Percentiles rank a stretch among this genome's conserved stretches.
phyloP scores from a whole-genome alignment of 2,888 invertebrate genomes.

The Conus canariensis region DNA sequence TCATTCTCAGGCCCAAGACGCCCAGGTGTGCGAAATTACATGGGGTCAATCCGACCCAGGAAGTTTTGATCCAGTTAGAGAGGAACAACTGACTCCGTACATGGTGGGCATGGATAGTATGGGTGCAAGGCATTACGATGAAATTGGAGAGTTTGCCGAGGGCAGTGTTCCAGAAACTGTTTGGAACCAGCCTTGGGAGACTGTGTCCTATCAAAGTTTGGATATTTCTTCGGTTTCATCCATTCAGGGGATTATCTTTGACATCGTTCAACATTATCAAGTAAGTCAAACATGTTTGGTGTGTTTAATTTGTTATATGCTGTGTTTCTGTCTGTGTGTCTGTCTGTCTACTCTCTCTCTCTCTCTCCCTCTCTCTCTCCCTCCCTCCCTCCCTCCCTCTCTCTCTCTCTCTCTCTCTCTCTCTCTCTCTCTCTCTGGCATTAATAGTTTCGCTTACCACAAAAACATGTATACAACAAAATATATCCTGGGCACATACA shows the following conservation, averaged over 20 bases:
- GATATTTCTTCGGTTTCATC: background rate
- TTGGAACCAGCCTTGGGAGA: slow-evolving; percentile 28
- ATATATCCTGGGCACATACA: too few relatives aligned
- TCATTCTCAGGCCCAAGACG: background rate
- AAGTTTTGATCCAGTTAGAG: background rate
- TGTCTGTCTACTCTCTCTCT: background rate
- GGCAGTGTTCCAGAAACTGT: background rate
- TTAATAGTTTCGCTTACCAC: too few relatives aligned
- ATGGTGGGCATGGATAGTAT: background rate
- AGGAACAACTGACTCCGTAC: too few relatives aligned
- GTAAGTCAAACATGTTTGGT: background rate
- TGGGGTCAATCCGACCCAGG: background rate
- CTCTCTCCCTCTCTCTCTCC: too few relatives aligned
- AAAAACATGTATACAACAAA: too few relatives aligned
- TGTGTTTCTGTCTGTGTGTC: background rate
- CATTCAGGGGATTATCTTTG: slow-evolving; percentile 28
- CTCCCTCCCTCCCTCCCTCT: too few relatives aligned
- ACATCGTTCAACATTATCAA: slow-evolving; percentile 23
- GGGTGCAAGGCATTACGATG: background rate
- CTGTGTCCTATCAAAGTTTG: background rate
- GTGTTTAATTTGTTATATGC: background rate
- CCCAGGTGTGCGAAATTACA: background rate
- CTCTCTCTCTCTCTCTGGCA: too few relatives aligned
- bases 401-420: too few relatives aligned
- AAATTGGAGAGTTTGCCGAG: slow-evolving; percentile 16